phyloP scores from a whole-genome alignment of 2,797 vertebrate species.

The Simalia tracyae region DNA sequence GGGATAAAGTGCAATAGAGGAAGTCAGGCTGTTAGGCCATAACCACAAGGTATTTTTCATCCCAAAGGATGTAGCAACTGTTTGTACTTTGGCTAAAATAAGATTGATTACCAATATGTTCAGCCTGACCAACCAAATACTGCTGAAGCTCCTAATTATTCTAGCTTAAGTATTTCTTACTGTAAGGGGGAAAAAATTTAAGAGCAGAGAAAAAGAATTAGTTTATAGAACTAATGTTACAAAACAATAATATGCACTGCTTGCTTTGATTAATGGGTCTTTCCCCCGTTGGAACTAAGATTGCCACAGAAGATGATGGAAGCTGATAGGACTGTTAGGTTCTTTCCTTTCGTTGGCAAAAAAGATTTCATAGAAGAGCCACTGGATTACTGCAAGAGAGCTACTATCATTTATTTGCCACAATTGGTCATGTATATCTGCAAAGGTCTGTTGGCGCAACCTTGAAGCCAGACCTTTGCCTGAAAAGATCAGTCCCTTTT shows the following conservation, averaged over 20 bases:
- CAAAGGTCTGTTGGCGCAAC: neutral
- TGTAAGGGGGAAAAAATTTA: neutral
- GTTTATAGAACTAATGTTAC: neutral
- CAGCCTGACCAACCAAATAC: neutral
- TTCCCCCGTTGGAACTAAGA: neutral
- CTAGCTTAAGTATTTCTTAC: neutral
- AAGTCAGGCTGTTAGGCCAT: neutral
- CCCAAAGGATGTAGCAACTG: neutral
- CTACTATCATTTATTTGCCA: neutral
- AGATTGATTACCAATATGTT: neutral
- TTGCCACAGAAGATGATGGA: neutral
- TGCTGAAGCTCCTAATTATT: neutral
- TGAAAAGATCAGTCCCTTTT: neutral
- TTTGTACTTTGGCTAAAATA: neutral
- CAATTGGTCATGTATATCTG: neutral
- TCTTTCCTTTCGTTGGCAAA: neutral
- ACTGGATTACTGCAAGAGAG: neutral
- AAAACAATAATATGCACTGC: neutral
- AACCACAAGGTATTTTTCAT: neutral
- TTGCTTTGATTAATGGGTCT: neutral
- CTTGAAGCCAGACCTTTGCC: neutral
- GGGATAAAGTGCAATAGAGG: neutral
- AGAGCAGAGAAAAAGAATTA: neutral
- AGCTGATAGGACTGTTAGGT: neutral
- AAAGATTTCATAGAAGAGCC: neutral